phyloP scores from a whole-genome alignment of 23 tunicate species.

The Styela clava region DNA sequence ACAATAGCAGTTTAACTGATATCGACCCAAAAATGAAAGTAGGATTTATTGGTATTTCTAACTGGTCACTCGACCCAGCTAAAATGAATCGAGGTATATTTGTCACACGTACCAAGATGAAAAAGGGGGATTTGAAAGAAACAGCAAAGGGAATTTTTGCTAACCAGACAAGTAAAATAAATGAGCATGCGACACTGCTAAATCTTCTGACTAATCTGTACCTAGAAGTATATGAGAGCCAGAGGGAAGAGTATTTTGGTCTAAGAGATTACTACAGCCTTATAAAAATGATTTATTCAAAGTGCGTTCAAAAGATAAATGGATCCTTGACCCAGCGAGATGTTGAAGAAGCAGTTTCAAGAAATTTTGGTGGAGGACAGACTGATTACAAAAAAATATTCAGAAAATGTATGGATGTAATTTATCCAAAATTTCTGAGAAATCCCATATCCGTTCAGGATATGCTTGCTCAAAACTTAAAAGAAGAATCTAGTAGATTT shows the following conservation, averaged over 20 bases:
- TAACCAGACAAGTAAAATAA: conserved; percentile 4
- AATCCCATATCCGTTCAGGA: conserved; percentile 11
- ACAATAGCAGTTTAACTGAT: not conserved
- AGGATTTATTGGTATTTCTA: conserved; percentile 85
- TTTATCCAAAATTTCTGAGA: conserved; percentile 17
- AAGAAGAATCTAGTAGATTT: conserved; percentile 50
- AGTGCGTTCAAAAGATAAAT: not conserved
- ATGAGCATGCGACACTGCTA: conserved; percentile 31
- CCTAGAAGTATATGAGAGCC: conserved; percentile 32
- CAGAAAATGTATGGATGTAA: not conserved
- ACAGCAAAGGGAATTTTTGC: conserved; percentile 61
- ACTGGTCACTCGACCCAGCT: conserved; percentile 88
- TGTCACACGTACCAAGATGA: conserved; percentile 57
- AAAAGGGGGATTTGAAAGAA: conserved; percentile 33
- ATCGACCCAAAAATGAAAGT: conserved; percentile 29
- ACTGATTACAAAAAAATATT: conserved; percentile 37
- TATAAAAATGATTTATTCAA: conserved; percentile 53
- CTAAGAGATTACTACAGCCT: conserved; percentile 67
- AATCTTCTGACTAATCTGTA: conserved; percentile 40
- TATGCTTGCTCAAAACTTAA: conserved; percentile 41
- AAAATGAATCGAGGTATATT: conserved; percentile 88
- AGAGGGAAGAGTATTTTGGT: conserved; percentile 64
- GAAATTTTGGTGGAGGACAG: conserved; percentile 52
- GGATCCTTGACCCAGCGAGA: conserved; percentile 16
- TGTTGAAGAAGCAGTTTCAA: conserved; percentile 18